Evolutionary conservation across 2,888 invertebrate genomes (phyloP), one percentile per base, ranked within the genome.

Genomic region (Tinea trinotella): DNA sequence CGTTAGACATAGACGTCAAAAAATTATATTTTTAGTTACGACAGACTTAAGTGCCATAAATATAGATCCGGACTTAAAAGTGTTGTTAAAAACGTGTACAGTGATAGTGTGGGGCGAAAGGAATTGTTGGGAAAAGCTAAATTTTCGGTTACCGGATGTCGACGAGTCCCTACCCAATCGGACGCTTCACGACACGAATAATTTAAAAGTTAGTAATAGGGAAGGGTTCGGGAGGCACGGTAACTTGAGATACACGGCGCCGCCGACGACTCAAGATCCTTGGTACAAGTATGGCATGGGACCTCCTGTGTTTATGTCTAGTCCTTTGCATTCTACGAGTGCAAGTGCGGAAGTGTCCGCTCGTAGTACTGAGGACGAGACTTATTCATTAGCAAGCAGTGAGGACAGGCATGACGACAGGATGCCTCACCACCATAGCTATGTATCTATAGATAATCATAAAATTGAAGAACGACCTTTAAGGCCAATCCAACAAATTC

Each of bases 71-170:
- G 94, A 94, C 68, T 77, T 95, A 55, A 91, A 93, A 74, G 88
- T 90, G 64, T 81, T 92, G 56, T 83, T 92, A 36, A 89, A 91
- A 71, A 91, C 92, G 76, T 89, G 93, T 88, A 88, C 90, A 63
- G 91, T 91, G 67, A 90, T 92, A 53, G 90, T 92, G 69, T 93
- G 92, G 91, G 92, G 92, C 59, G 95, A 95, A 69, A 91, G 91
- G 61, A 89, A 93, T 64, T 96, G 96, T 88, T 95, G 95, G 95
- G 93, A 94, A 67, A 94, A 95, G 77, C 87, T 96, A 67, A 90
- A 93, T 74, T 90, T 88, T 87, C 92, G 93, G 62, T 91, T 95
- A 89, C 94, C 94, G 61, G 93, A 94, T 74, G 91, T 92, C 63
- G 87, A 87, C 71, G 82, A 86, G 70, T 87, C 87, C 59, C 76